A percentile compares a stretch with the other conserved stretches of the same genome.
Conservation (phyloP, 2,888 invertebrate species). For the Stenolophus ochropezus region DNA sequence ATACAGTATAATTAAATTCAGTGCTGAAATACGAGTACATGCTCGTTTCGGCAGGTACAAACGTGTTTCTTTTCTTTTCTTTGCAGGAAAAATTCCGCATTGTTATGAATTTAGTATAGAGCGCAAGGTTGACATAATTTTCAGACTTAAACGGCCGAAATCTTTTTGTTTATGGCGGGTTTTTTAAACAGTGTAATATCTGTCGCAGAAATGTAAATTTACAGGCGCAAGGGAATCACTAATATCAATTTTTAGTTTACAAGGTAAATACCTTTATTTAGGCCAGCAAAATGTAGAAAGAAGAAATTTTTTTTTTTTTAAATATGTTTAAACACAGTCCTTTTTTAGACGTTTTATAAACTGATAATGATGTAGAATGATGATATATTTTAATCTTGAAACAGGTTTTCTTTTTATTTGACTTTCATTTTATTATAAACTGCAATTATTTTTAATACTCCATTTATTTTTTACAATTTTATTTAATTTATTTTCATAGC, state of each 20-base stretch:
- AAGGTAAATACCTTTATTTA: neutral
- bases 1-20: neutral
- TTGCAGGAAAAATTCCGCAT: neutral
- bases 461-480: no score
- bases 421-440: no score
- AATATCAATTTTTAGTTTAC: constrained; percentile 33
- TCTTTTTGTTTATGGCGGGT: constrained; percentile 21
- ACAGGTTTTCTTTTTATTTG: no score
- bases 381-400: no score
- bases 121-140: constrained; percentile 29
- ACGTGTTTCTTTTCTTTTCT: neutral
- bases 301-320: neutral
- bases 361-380: no score
- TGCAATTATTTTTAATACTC: no score
- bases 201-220: constrained; percentile 40
- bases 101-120: constrained; percentile 7
- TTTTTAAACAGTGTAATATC: constrained; percentile 22
- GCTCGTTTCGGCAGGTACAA: neutral
- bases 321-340: no score
- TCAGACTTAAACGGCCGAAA: neutral
- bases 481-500: no score
- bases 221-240: neutral
- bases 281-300: neutral
- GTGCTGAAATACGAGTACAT: neutral
- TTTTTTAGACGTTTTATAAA: no score